A percentile compares a stretch with the other conserved stretches of the same genome.
Evolutionary conservation across 1,140 invertebrate genomes (phyloP).

Genomic region (Anoplolepis gracilipes): DNA sequence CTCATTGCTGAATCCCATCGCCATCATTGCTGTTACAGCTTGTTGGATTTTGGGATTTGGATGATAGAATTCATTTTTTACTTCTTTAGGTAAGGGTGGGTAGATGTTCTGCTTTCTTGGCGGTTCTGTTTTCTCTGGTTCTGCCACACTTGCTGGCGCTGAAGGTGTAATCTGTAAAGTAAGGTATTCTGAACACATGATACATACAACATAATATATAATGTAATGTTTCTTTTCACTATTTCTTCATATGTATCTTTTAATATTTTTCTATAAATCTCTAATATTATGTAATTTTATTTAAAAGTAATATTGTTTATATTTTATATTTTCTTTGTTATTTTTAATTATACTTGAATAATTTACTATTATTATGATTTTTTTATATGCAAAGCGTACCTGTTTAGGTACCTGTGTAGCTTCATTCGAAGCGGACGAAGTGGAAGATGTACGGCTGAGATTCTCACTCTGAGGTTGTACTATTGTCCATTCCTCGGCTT

Average conservation of each 20-base stretch:
- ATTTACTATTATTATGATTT: not conserved
- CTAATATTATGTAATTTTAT: not conserved
- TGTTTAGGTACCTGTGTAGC: slow-evolving; percentile 30
- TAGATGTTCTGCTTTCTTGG: slow-evolving; percentile 65
- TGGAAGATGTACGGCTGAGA: slow-evolving; percentile 33
- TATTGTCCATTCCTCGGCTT: slow-evolving; percentile 79
- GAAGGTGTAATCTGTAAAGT: slow-evolving; percentile 50
- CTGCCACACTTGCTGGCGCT: slow-evolving; percentile 7
- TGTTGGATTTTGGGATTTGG: slow-evolving; percentile 88
- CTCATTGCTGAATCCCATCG: slow-evolving; percentile 94
- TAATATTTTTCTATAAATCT: not conserved
- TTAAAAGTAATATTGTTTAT: not conserved
- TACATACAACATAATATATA: not conserved
- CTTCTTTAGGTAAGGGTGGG: slow-evolving; percentile 69
- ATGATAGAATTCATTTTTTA: slow-evolving; percentile 71
- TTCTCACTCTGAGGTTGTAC: slow-evolving; percentile 68
- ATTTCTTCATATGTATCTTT: not conserved
- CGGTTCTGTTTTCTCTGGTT: slow-evolving; percentile 36
- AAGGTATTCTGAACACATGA: slow-evolving; percentile 21
- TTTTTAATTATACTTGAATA: not conserved
- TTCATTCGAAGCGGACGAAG: slow-evolving; percentile 36
- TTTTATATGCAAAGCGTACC: slow-evolving; percentile 45
- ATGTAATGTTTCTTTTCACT: too few species aligned
- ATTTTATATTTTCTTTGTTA: not conserved
- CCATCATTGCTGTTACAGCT: slow-evolving; percentile 89